phyloP scores from a whole-genome alignment of 2,888 invertebrate species.

The Disparrhopalites patrizii region DNA sequence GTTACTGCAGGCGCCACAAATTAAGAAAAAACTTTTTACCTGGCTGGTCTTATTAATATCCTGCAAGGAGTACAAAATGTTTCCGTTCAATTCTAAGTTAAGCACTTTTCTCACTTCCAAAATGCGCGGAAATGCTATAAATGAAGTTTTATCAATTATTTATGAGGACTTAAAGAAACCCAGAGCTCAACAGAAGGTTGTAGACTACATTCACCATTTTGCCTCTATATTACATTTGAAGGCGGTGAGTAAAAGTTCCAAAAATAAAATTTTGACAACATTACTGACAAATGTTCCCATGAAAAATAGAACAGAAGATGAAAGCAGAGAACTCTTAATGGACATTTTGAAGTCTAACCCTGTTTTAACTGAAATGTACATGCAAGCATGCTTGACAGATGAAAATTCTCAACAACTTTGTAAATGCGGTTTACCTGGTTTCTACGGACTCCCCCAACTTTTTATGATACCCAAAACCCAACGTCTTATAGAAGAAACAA shows the following conservation, averaged over 20 bases:
- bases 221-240: conserved; percentile 16
- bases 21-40: conserved; percentile 5
- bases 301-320: conserved; percentile 34
- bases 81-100: conserved; percentile 7
- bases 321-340: conserved; percentile 33
- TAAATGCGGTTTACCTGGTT: conserved; percentile 38
- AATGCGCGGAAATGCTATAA: conserved; percentile 4
- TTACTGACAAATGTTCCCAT: conserved; percentile 38
- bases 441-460: conserved; percentile 30
- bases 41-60: conserved; percentile 14
- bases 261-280: conserved; percentile 25
- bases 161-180: conserved; percentile 9
- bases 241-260: conserved; percentile 2
- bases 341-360: conserved; percentile 33
- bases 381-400: conserved; percentile 39
- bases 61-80: background rate
- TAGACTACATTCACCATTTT: conserved; percentile 18
- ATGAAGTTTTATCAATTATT: conserved; percentile 17
- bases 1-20: background rate
- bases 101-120: background rate
- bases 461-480: conserved; percentile 32
- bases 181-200: too few relatives aligned
- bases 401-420: conserved; percentile 36
- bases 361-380: conserved; percentile 30
- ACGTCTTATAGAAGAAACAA: conserved; percentile 37